Evolutionary conservation across 2,113 vertebrate species (phyloP).

Genomic region (Hypomesus transpacificus): DNA sequence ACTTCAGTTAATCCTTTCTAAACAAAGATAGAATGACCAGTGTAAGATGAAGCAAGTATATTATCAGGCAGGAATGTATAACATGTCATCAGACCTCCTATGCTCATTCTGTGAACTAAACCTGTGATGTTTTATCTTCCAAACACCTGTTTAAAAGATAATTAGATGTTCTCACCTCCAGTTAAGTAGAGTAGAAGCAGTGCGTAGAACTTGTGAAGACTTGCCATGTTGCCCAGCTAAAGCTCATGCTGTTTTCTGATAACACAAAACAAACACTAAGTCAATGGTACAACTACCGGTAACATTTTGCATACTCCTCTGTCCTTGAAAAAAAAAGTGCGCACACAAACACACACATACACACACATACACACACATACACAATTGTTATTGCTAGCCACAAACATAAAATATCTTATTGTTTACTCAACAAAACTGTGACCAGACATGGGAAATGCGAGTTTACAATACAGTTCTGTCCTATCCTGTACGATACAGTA

Average conservation of each 20-base stretch:
- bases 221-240: constrained; percentile 28
- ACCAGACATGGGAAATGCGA: too few relatives aligned
- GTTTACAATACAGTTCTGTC: too few relatives aligned
- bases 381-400: too few relatives aligned
- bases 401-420: too few relatives aligned
- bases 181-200: constrained; percentile 31
- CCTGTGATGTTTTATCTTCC: neutral
- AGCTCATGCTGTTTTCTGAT: constrained; percentile 29
- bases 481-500: too few relatives aligned
- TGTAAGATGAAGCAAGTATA: neutral
- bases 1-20: neutral
- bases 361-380: neutral
- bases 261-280: constrained; percentile 27
- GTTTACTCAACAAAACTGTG: too few relatives aligned
- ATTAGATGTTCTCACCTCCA: constrained; percentile 43
- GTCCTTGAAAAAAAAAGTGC: neutral
- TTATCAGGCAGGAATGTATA: neutral
- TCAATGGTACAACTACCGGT: neutral
- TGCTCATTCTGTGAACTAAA: neutral
- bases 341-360: neutral
- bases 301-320: neutral
- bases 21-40: neutral
- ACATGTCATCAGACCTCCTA: neutral
- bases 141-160: neutral
- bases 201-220: constrained; percentile 1